Evolutionary conservation across 64 coral and sea anemone species (phyloP), one percentile per base, ranked within the genome.

Genomic region (Astreopora myriophthalma): DNA sequence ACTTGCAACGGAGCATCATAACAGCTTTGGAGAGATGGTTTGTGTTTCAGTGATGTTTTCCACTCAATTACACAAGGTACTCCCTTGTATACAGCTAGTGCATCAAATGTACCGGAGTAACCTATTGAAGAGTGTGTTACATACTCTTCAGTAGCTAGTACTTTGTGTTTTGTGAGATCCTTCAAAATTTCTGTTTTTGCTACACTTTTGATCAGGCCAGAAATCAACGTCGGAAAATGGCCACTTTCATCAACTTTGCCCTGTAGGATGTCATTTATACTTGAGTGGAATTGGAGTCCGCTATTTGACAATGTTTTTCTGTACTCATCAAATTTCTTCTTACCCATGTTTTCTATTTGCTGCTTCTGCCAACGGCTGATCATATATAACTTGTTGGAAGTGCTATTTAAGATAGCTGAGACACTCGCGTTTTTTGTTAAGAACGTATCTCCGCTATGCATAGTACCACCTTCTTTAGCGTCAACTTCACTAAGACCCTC

Each of bases 41-140:
- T 95, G 11, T 71, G 80, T 25, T 85, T 93, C 52, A 49, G 73
- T 28, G 97, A 99, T 62, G 97, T 99, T 46, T 99, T 99, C 97
- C 97, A 99, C 31, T 99, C 97, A 76, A 99, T 93, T 20, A 99
- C 73, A 93, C 94, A 96, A 24, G 94, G 94, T 1, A 84, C 69
- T 16, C 97, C 97, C 68, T 68, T 90, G 76, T 93, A 99, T 2
- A 85, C 87, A 13, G 97, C 97, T 28, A 93, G 51, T 1, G 83
- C 93, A 71, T 99, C 97, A 27, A 93, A 51, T 36, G 86, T 74
- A 1, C 97, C 97, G 27, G 91, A 83, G 67, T 99, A 99, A 24
- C 91, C 94, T 70, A 99, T 88, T 28, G 79, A 58, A 80, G 42
- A 44, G 66, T 99, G 97, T 26, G 24, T 74, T 8, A 99, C 73